Percentiles rank a stretch among this genome's conserved stretches.
Evolutionary conservation across 2,888 invertebrate species (phyloP).

Genomic region (Tenthredo livida): DNA sequence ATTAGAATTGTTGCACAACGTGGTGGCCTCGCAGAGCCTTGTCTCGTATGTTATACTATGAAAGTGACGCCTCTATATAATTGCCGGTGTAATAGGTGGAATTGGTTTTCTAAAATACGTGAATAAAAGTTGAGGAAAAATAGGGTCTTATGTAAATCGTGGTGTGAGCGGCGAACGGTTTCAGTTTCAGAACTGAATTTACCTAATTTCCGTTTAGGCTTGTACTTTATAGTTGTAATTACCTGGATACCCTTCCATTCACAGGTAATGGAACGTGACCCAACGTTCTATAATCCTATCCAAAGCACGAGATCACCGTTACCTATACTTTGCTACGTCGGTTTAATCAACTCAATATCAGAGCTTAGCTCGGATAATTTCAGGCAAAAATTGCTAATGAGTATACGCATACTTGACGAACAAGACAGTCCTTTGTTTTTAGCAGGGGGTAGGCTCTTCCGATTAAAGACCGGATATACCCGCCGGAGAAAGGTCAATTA

Average conservation of each 20-base stretch:
- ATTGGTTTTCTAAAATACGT: constrained; percentile 27
- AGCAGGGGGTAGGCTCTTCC: background rate
- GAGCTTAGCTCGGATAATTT: background rate
- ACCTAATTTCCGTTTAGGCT: constrained; percentile 36
- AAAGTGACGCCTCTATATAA: background rate
- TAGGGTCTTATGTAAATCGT: constrained; percentile 31
- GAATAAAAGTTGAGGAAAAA: constrained; percentile 28
- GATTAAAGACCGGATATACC: background rate
- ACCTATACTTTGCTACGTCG: constrained; percentile 17
- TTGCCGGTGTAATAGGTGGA: background rate
- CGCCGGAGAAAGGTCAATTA: background rate
- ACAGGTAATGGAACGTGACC: constrained; percentile 41
- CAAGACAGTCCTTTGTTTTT: constrained; percentile 26
- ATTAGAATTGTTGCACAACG: constrained; percentile 12
- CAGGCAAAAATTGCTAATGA: background rate
- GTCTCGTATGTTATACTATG: constrained; percentile 4
- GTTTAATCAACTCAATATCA: constrained; percentile 15
- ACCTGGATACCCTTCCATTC: constrained; percentile 40
- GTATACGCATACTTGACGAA: background rate
- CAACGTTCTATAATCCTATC: constrained; percentile 40
- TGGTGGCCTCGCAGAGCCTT: constrained; percentile 10
- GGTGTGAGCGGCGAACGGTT: constrained; percentile 25
- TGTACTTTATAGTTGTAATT: constrained; percentile 39
- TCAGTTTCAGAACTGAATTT: constrained; percentile 26
- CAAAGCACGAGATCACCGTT: constrained; percentile 14